Percentiles rank a stretch among this genome's conserved stretches.
Conservation (phyloP, 2,113 vertebrate genomes). For the Toxotes chatareus region DNA sequence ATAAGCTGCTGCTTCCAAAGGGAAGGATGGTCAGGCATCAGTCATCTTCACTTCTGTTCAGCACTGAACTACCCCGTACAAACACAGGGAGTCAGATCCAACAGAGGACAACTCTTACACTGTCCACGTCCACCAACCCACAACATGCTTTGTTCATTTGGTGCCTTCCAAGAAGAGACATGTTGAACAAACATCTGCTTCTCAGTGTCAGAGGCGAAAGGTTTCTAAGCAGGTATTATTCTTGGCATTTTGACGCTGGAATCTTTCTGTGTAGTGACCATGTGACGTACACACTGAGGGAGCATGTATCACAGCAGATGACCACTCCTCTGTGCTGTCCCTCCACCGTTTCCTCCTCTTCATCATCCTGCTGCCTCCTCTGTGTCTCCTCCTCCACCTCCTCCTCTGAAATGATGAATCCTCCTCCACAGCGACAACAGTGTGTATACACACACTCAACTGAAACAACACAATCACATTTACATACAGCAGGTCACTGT, state of each 20-base stretch:
- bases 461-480: slow-evolving; percentile 50
- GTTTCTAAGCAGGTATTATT: neutral
- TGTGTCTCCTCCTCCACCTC: slow-evolving; percentile 61
- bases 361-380: slow-evolving; percentile 10
- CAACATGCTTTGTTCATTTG: too few species aligned
- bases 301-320: slow-evolving; percentile 84
- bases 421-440: slow-evolving; percentile 83
- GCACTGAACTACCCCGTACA: neutral
- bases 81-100: neutral
- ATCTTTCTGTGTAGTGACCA: slow-evolving; percentile 24
- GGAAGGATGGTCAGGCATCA: neutral
- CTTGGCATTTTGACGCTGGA: neutral
- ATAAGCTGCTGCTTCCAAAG: neutral
- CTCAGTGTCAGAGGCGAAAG: neutral
- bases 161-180: neutral
- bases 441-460: slow-evolving; percentile 53
- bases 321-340: slow-evolving; percentile 46
- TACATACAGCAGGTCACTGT: too few species aligned
- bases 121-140: neutral
- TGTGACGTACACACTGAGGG: slow-evolving; percentile 80
- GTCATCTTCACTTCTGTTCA: neutral
- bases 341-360: slow-evolving; percentile 18
- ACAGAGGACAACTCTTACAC: neutral
- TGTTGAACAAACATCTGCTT: neutral
- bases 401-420: slow-evolving; percentile 67